phyloP scores from a whole-genome alignment of 2,113 vertebrate species.

The Pica pica region DNA sequence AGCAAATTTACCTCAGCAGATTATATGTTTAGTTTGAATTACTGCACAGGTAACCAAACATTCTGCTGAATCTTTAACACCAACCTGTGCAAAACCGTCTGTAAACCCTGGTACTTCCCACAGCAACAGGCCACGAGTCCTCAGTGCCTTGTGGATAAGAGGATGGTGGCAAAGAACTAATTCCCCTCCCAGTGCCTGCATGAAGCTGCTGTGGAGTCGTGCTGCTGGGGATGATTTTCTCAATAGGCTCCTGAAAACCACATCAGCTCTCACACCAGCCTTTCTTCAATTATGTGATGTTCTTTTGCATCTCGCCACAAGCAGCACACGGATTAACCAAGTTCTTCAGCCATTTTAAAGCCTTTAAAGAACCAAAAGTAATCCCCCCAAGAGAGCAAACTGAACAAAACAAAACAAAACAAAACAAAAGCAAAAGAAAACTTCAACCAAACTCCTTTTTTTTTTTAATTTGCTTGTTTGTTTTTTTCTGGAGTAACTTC shows the following conservation, averaged over 20 bases:
- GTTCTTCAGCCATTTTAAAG: neutral
- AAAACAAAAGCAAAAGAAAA: neutral
- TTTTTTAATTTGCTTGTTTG: neutral
- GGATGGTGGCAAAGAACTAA: neutral
- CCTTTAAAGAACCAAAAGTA: neutral
- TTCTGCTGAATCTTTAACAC: neutral
- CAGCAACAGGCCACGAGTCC: neutral
- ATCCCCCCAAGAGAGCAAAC: neutral
- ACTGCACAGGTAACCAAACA: neutral
- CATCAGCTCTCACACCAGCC: neutral
- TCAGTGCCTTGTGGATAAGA: neutral
- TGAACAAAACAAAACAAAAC: neutral
- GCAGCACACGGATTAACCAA: neutral
- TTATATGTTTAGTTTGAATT: neutral
- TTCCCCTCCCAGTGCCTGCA: neutral
- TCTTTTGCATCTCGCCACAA: neutral
- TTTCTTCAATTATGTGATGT: neutral
- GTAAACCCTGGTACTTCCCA: neutral
- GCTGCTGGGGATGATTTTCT: neutral
- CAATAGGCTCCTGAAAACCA: neutral
- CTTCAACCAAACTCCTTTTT: neutral
- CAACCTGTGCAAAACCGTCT: neutral
- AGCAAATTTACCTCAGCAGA: neutral
- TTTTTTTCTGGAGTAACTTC: neutral
- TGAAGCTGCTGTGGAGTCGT: neutral